Conservation (phyloP, 1,140 invertebrate genomes). For the Platorchestia sp. region DNA sequence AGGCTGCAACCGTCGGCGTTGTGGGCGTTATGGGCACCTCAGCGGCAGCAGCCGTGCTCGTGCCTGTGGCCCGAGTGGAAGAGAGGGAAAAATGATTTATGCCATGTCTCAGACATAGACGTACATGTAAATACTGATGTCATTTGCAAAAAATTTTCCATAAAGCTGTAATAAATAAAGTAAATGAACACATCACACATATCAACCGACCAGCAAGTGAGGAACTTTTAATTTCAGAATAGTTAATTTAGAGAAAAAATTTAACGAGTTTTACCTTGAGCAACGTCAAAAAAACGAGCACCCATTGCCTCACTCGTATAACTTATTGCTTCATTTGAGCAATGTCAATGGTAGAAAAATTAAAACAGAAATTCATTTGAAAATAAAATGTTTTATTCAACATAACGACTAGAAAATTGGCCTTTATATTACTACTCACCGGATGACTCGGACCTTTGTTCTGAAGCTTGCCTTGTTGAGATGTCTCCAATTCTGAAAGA, state of each 20-base stretch:
- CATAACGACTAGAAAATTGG: not conserved
- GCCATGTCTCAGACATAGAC: not conserved
- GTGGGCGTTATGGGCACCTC: slow-evolving; percentile 59
- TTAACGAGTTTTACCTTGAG: not conserved
- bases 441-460: not conserved
- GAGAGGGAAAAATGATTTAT: not conserved
- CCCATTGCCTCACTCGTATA: not conserved
- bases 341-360: not conserved
- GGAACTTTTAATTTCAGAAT: not conserved
- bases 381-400: not conserved
- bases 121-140: not conserved
- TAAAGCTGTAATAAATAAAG: not conserved
- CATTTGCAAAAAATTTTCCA: not conserved
- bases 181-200: not conserved
- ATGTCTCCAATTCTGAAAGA: not conserved
- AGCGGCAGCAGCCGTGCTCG: slow-evolving; percentile 62
- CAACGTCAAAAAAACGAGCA: not conserved
- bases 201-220: not conserved
- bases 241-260: not conserved
- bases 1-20: not conserved
- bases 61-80: not conserved
- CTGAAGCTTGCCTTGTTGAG: not conserved
- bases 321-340: not conserved
- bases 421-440: not conserved
- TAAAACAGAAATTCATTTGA: not conserved